Percentiles rank a stretch among this genome's conserved stretches.
Conservation (phyloP, 2,888 invertebrate genomes). For the Neoascia interrupta region DNA sequence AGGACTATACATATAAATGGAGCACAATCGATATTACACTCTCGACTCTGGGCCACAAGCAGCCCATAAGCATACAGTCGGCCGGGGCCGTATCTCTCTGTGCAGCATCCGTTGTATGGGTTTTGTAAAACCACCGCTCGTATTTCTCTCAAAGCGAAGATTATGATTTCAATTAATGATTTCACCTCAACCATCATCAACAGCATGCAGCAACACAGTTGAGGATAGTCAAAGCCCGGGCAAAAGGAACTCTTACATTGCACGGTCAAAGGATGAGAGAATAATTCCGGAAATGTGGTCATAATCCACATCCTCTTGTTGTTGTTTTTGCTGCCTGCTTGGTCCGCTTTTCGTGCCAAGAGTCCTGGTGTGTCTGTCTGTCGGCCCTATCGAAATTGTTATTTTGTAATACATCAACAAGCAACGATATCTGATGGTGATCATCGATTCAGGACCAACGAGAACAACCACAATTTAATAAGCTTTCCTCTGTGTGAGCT, state of each 20-base stretch:
- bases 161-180: conserved; percentile 69
- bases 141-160: conserved; percentile 62
- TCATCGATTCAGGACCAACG: not conserved
- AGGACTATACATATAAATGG: too few relatives aligned
- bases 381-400: conserved; percentile 34
- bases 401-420: conserved; percentile 38
- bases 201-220: conserved; percentile 1
- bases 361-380: too few relatives aligned
- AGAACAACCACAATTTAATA: conserved; percentile 42
- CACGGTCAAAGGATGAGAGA: conserved; percentile 19
- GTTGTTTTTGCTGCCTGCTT: not conserved
- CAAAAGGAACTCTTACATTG: too few relatives aligned
- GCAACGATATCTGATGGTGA: not conserved
- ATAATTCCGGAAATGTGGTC: conserved; percentile 60
- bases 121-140: conserved; percentile 58
- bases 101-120: conserved; percentile 30
- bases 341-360: not conserved
- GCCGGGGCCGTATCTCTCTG: not conserved
- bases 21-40: conserved; percentile 42
- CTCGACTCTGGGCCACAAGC: not conserved
- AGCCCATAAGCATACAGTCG: not conserved
- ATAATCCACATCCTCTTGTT: conserved; percentile 58
- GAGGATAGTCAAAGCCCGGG: too few relatives aligned
- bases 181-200: conserved; percentile 57
- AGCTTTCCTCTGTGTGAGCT: not conserved